Evolutionary conservation across 2,888 invertebrate genomes (phyloP).

Genomic region (Trichogramma evanescens): DNA sequence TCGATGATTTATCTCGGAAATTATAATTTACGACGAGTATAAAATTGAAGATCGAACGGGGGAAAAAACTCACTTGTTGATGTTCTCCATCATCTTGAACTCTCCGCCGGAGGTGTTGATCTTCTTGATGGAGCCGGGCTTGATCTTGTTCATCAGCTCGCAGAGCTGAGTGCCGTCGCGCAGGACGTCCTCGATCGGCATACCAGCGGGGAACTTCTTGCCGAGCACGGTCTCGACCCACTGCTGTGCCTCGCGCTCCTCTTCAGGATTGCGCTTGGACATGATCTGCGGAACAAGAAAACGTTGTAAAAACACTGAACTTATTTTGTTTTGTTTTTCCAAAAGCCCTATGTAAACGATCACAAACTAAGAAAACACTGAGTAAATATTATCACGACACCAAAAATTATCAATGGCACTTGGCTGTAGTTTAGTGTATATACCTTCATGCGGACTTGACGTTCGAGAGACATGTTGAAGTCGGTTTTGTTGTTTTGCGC

Average conservation of each 20-base stretch:
- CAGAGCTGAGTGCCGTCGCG: constrained; percentile 90
- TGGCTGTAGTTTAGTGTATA: not conserved
- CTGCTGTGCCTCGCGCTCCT: constrained; percentile 81
- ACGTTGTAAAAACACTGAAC: not conserved
- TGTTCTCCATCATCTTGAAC: constrained; percentile 99
- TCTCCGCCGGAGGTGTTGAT: constrained; percentile 92
- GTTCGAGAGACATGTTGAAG: constrained; percentile 78
- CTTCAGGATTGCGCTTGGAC: constrained; percentile 72
- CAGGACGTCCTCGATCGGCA: constrained; percentile 79
- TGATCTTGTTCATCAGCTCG: constrained; percentile 87
- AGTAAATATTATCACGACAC: not conserved
- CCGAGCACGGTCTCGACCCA: constrained; percentile 88
- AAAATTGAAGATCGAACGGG: not conserved
- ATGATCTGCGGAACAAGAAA: constrained; percentile 57
- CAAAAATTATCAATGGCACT: not conserved
- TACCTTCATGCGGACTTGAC: constrained; percentile 86
- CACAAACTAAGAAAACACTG: not conserved
- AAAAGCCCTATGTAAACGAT: not conserved
- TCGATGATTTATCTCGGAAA: not conserved
- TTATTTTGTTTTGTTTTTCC: not conserved
- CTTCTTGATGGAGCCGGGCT: constrained; percentile 81
- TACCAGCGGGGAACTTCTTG: constrained; percentile 77
- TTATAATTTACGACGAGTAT: not conserved
- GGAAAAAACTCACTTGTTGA: constrained; percentile 68
- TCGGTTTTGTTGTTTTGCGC: not conserved